Percentiles rank a stretch among this genome's conserved stretches.
Evolutionary conservation across 2,888 invertebrate genomes (phyloP).

Genomic region (Pheosia gnoma): DNA sequence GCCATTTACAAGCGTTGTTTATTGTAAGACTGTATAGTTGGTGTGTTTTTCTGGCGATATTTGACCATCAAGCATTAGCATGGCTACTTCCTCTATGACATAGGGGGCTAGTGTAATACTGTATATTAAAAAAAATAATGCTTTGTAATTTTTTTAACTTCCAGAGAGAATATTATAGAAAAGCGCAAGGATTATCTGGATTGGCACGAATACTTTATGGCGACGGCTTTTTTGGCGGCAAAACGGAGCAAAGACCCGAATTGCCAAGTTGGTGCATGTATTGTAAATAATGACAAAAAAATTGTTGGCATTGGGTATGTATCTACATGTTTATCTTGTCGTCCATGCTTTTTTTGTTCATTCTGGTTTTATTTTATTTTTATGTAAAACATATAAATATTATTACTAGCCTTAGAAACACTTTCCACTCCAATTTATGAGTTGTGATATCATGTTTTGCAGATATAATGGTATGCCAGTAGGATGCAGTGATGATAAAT

Average conservation of each 20-base stretch:
- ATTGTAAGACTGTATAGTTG: too few species aligned
- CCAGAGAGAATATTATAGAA: slow-evolving; percentile 36
- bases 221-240: slow-evolving; percentile 94
- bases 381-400: too few species aligned
- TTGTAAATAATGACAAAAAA: slow-evolving; percentile 93
- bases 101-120: too few species aligned
- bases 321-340: neutral
- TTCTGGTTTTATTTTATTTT: too few species aligned
- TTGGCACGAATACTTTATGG: slow-evolving; percentile 99
- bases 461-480: slow-evolving; percentile 98
- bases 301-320: slow-evolving; percentile 93
- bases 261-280: slow-evolving; percentile 97
- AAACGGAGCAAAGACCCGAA: slow-evolving; percentile 97
- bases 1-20: too few species aligned
- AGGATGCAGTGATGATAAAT: slow-evolving; percentile 93
- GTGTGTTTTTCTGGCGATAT: too few species aligned
- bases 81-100: too few species aligned
- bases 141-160: slow-evolving; percentile 8
- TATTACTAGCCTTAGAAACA: too few species aligned
- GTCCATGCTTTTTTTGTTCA: too few species aligned
- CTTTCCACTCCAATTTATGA: neutral
- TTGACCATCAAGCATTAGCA: too few species aligned
- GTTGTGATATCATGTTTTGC: slow-evolving; percentile 23
- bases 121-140: neutral
- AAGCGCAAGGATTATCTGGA: slow-evolving; percentile 88